Evolutionary conservation across 2,113 vertebrate genomes (phyloP).

Genomic region (Lepus americanus): DNA sequence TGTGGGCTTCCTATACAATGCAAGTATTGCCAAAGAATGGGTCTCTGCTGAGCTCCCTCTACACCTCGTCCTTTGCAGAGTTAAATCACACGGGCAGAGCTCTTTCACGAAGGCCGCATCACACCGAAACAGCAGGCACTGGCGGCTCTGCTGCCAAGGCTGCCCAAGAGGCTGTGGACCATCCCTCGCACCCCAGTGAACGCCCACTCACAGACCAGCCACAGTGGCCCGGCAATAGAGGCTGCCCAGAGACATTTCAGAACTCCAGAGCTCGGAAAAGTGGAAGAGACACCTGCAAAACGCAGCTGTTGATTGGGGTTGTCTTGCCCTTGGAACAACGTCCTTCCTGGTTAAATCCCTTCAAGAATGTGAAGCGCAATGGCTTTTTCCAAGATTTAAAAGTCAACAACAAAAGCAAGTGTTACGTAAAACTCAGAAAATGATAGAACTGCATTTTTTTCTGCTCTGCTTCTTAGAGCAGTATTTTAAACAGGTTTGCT

Average conservation of each 20-base stretch:
- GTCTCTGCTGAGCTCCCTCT: constrained; percentile 71
- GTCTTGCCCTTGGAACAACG: constrained; percentile 43
- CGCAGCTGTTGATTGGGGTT: neutral
- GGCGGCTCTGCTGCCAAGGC: constrained; percentile 32
- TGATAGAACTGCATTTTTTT: neutral
- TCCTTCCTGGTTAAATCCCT: constrained; percentile 7
- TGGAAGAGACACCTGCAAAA: constrained; percentile 20
- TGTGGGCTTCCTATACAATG: constrained; percentile 76
- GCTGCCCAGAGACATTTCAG: constrained; percentile 2
- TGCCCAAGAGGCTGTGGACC: constrained; percentile 45
- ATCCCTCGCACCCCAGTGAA: constrained; percentile 8
- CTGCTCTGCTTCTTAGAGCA: neutral
- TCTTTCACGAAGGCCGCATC: constrained; percentile 53
- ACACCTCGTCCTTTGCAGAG: constrained; percentile 67
- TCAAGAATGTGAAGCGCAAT: constrained; percentile 26
- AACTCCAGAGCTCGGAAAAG: constrained; percentile 48
- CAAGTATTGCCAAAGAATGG: constrained; percentile 80
- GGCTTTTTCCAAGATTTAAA: neutral
- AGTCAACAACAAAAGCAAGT: neutral
- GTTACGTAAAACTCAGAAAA: neutral
- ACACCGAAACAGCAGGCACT: constrained; percentile 48
- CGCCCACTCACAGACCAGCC: neutral
- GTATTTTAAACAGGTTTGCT: constrained; percentile 37
- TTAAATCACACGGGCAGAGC: constrained; percentile 68
- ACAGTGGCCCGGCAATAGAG: neutral